Conservation (phyloP, 1,140 invertebrate genomes). For the Drosophila nebulosa region DNA sequence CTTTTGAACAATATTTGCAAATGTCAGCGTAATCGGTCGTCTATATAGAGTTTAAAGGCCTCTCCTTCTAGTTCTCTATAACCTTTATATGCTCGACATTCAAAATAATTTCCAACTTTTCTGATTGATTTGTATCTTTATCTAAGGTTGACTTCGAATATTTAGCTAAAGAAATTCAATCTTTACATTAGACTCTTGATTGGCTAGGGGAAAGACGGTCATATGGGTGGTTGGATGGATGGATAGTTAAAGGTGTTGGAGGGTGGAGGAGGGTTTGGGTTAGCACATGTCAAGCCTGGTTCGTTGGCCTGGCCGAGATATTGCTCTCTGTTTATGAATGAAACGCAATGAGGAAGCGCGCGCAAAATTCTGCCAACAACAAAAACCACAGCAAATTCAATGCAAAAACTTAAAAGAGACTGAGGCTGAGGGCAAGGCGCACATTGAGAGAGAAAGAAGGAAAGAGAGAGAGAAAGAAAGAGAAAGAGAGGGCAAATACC, state of each 20-base stretch:
- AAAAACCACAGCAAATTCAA: conserved; percentile 6
- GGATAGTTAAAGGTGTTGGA: not conserved
- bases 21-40: too few relatives aligned
- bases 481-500: not conserved
- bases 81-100: too few relatives aligned
- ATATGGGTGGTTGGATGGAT: not conserved
- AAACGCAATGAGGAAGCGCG: conserved; percentile 74
- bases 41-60: too few relatives aligned
- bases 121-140: too few relatives aligned
- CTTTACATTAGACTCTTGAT: too few relatives aligned
- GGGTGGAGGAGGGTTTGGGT: not conserved
- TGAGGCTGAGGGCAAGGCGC: not conserved
- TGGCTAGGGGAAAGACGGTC: too few relatives aligned
- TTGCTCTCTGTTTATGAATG: conserved; percentile 76
- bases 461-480: conserved; percentile 3
- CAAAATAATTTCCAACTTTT: too few relatives aligned
- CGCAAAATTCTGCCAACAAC: conserved; percentile 31
- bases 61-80: too few relatives aligned
- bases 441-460: not conserved
- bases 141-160: too few relatives aligned
- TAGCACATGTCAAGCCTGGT: conserved; percentile 63
- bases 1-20: too few relatives aligned
- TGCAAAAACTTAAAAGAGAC: not conserved
- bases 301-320: conserved; percentile 76
- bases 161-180: too few relatives aligned